phyloP scores from a whole-genome alignment of 2,113 vertebrate species.

The Mobula hypostoma region DNA sequence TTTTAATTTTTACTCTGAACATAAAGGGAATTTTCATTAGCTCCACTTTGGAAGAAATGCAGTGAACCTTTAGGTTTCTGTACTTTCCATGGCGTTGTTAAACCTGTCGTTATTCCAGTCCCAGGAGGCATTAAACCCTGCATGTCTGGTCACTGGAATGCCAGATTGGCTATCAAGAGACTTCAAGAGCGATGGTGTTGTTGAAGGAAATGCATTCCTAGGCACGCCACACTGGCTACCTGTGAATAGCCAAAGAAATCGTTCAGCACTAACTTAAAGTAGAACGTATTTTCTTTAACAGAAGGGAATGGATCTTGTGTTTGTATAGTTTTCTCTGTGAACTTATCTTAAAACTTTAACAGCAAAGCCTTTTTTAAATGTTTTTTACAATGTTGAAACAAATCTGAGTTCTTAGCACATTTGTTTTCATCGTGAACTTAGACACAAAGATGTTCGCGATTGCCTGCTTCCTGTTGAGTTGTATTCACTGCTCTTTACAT shows the following conservation, averaged over 20 bases:
- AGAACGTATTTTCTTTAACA: not conserved
- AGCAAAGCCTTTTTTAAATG: not conserved
- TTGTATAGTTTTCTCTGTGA: not conserved
- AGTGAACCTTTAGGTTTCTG: not conserved
- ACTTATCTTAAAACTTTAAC: not conserved
- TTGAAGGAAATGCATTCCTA: slow-evolving; percentile 9
- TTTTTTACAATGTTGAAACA: not conserved
- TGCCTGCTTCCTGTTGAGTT: too few relatives aligned
- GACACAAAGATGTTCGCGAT: too few relatives aligned
- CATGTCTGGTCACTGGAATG: slow-evolving; percentile 23
- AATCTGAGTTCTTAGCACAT: too few relatives aligned
- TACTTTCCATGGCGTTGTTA: slow-evolving; percentile 8
- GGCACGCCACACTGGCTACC: not conserved
- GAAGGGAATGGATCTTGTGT: not conserved
- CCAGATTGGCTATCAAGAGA: not conserved
- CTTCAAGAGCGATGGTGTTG: not conserved
- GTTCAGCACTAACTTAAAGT: not conserved
- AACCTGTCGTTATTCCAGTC: not conserved
- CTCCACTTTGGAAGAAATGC: not conserved
- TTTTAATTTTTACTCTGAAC: not conserved
- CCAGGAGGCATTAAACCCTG: not conserved
- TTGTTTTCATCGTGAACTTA: too few relatives aligned
- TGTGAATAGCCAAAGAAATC: not conserved
- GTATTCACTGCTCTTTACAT: too few relatives aligned
- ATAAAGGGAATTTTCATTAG: not conserved